Evolutionary conservation across 2,797 vertebrate species (phyloP).

Genomic region (Tenualosa ilisha): DNA sequence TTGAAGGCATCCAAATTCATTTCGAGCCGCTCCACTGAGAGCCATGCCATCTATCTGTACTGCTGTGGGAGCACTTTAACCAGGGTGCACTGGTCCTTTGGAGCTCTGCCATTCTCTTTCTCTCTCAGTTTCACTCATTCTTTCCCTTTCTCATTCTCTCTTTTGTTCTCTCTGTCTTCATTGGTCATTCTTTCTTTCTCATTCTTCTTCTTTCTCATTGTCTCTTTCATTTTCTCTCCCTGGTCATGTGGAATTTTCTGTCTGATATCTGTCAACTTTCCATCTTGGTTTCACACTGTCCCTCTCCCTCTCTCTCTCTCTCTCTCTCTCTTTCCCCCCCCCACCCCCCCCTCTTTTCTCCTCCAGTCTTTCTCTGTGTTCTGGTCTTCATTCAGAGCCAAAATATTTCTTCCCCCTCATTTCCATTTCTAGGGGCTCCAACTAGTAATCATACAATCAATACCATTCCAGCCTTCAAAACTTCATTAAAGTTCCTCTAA

Average conservation of each 20-base stretch:
- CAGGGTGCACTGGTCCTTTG: not conserved
- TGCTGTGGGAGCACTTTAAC: constrained; percentile 4
- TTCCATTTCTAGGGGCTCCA: not conserved
- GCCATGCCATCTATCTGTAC: not conserved
- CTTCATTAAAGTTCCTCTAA: not conserved
- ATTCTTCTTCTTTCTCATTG: not conserved
- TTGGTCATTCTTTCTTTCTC: not conserved
- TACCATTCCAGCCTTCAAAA: not conserved
- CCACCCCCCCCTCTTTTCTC: not conserved
- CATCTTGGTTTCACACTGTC: not conserved
- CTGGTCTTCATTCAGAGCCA: not conserved
- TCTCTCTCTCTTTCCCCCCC: not conserved
- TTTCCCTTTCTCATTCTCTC: not conserved
- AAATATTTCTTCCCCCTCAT: not conserved
- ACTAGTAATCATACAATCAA: not conserved
- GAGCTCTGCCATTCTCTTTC: not conserved
- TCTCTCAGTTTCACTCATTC: not conserved
- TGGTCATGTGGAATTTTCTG: not conserved
- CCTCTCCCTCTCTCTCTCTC: no score
- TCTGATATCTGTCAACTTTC: not conserved
- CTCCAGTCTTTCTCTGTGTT: not conserved
- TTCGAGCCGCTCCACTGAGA: not conserved
- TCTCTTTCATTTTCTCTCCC: not conserved
- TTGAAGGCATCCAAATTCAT: constrained; percentile 20
- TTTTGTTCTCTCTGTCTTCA: not conserved